Evolutionary conservation across 2,113 vertebrate genomes (phyloP).

Genomic region (Pionites leucogaster): DNA sequence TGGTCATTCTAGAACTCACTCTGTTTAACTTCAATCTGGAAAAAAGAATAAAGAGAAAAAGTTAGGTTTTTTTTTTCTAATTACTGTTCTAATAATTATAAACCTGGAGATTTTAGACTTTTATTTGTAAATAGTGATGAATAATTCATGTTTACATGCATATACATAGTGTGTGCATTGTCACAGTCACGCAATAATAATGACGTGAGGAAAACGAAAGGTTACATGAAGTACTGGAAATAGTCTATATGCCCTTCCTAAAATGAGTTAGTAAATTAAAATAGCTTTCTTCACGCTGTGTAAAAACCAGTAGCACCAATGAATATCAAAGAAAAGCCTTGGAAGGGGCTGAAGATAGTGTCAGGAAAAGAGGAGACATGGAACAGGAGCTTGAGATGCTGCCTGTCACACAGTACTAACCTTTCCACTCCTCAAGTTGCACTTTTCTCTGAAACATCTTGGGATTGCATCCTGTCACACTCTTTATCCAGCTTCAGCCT

Average conservation of each 20-base stretch:
- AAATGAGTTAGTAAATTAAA: not conserved
- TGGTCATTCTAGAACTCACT: not conserved
- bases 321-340: not conserved
- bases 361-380: not conserved
- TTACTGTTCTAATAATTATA: not conserved
- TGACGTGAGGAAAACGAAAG: not conserved
- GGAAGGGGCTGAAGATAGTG: not conserved
- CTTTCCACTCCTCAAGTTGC: accelerated
- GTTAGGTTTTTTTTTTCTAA: not conserved
- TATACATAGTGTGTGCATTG: not conserved
- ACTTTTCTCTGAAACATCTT: not conserved
- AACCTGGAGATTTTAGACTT: not conserved
- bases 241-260: not conserved
- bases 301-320: not conserved
- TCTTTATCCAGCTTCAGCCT: accelerated
- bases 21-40: not conserved
- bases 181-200: not conserved
- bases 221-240: not conserved
- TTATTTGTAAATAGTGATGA: not conserved
- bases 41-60: not conserved
- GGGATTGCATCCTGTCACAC: accelerated
- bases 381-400: not conserved
- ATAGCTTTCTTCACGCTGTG: not conserved
- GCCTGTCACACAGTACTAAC: not conserved
- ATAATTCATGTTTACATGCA: not conserved